These are phyloP conservation scores for Chaetodon trifascialis DNA, from an alignment of 2,113 vertebrate genomes.

Conservation along the genomic window DNA sequence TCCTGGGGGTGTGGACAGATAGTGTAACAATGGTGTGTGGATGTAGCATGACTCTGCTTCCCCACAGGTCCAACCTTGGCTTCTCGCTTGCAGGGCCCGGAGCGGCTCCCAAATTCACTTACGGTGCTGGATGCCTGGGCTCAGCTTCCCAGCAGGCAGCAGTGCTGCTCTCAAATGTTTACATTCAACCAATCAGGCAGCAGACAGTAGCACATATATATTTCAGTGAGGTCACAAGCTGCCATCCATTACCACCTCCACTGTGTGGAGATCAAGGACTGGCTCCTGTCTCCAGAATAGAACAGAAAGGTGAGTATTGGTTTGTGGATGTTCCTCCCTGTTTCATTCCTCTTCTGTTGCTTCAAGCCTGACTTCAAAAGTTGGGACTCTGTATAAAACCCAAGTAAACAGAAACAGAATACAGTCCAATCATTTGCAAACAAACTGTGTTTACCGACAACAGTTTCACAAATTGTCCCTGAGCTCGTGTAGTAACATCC, in stretches of 20 bases:
- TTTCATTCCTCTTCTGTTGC: neutral
- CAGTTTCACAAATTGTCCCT: no score
- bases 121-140: slow-evolving; percentile 42
- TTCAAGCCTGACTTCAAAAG: no score
- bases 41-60: slow-evolving; percentile 29
- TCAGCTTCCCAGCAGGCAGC: slow-evolving; percentile 52
- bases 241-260: slow-evolving; percentile 52
- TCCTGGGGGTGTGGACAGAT: slow-evolving; percentile 64
- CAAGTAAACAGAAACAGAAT: no score
- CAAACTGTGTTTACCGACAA: no score
- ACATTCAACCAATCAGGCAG: slow-evolving; percentile 69
- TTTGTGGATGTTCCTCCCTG: neutral
- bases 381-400: no score
- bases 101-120: slow-evolving; percentile 63
- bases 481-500: no score
- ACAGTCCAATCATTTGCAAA: no score
- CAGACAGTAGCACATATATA: slow-evolving; percentile 71
- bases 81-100: slow-evolving; percentile 13
- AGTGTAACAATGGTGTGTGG: slow-evolving; percentile 49
- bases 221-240: slow-evolving; percentile 74
- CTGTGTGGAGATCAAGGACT: slow-evolving; percentile 49
- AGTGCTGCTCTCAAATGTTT: slow-evolving; percentile 73
- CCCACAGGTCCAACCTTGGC: slow-evolving; percentile 18
- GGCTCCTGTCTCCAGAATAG: slow-evolving; percentile 22
- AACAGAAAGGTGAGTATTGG: neutral